Conservation (phyloP, 1,140 invertebrate species). For the Paraescarpia echinospica region DNA sequence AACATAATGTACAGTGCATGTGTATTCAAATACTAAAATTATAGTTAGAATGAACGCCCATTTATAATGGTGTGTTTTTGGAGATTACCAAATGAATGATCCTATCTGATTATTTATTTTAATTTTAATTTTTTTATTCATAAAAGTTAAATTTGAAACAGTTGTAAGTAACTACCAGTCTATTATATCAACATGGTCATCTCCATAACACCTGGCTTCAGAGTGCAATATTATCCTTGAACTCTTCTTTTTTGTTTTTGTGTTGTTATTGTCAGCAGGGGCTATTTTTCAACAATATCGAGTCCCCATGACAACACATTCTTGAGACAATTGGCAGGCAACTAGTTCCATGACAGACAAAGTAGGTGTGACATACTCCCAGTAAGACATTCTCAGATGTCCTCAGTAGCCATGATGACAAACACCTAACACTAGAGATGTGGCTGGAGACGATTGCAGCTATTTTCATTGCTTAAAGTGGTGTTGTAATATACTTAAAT, state of each 20-base stretch:
- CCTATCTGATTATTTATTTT: neutral
- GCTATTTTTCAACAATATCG: neutral
- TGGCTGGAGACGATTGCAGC: neutral
- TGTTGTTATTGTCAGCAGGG: neutral
- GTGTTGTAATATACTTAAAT: neutral
- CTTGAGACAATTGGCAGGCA: neutral
- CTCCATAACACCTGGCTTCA: neutral
- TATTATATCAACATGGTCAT: neutral
- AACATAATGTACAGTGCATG: no score
- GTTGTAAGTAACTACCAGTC: neutral
- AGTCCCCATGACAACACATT: neutral
- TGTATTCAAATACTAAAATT: neutral
- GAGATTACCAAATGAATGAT: no score
- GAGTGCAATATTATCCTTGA: neutral
- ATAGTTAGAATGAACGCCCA: no score
- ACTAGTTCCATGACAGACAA: neutral
- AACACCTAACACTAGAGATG: neutral
- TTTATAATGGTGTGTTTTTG: no score
- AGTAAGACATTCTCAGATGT: neutral
- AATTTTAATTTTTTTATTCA: neutral
- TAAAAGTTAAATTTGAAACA: neutral
- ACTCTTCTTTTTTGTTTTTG: neutral
- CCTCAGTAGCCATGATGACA: no score
- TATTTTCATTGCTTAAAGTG: neutral
- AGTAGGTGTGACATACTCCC: neutral